Conservation (phyloP, 2,888 invertebrate species). For the Drosophila atripex region DNA sequence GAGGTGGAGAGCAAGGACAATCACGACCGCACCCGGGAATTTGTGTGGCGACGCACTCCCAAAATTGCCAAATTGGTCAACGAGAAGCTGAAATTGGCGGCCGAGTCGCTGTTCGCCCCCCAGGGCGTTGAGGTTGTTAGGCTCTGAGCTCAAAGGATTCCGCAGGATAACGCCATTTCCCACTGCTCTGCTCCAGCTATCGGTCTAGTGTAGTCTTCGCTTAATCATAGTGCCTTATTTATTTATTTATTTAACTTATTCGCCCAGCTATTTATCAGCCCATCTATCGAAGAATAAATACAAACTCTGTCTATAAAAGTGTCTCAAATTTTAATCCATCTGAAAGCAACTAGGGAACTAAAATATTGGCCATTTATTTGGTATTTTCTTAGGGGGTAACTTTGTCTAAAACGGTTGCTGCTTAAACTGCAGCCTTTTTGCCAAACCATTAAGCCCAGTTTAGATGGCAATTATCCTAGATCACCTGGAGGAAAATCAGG, state of each 20-base stretch:
- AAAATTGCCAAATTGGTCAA: conserved; percentile 93
- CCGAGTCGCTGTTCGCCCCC: conserved; percentile 82
- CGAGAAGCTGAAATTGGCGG: conserved; percentile 87
- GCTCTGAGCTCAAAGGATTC: conserved; percentile 65
- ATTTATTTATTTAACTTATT: conserved; percentile 74
- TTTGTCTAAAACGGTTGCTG: neutral
- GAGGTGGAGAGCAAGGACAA: conserved; percentile 92
- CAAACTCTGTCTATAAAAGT: conserved; percentile 36
- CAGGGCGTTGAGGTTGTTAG: conserved; percentile 82
- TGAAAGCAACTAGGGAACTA: neutral
- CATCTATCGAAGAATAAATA: conserved; percentile 48
- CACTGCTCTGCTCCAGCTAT: conserved; percentile 33
- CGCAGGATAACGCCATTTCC: conserved; percentile 18
- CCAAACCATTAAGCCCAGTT: conserved; percentile 37
- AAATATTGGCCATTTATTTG: neutral
- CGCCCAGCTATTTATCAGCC: conserved; percentile 34
- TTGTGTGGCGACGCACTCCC: conserved; percentile 92
- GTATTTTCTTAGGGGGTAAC: neutral
- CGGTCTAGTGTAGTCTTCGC: conserved; percentile 48
- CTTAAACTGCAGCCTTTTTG: conserved; percentile 17
- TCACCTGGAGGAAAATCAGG: conserved; percentile 33
- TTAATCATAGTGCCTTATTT: conserved; percentile 66
- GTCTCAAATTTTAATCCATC: neutral
- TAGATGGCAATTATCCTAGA: conserved; percentile 43
- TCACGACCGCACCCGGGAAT: conserved; percentile 92